phyloP scores from a whole-genome alignment of 2,113 vertebrate species.

The Ceyx melanurus region DNA sequence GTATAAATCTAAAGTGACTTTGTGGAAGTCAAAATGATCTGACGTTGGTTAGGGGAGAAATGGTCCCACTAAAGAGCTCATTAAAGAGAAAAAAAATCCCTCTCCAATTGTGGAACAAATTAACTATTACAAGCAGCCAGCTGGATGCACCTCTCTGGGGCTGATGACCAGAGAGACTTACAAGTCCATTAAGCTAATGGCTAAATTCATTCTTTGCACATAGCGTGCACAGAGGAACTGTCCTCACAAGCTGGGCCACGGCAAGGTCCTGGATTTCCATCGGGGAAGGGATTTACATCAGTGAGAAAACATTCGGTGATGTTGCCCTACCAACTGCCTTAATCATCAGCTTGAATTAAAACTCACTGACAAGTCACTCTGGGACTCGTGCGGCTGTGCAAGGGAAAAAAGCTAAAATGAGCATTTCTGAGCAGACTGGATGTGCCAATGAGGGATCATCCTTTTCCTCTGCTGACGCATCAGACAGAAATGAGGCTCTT shows the following conservation, averaged over 20 bases:
- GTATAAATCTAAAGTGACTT: not conserved
- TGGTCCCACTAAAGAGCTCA: not conserved
- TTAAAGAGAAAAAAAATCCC: conserved; percentile 1
- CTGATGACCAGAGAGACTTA: not conserved
- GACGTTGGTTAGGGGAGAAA: not conserved
- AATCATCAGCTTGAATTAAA: conserved; percentile 31
- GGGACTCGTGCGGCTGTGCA: not conserved
- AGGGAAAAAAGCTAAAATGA: not conserved
- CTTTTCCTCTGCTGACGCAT: not conserved
- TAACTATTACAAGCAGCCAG: not conserved
- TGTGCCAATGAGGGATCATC: not conserved
- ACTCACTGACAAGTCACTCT: conserved; percentile 39
- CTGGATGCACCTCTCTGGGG: conserved; percentile 17
- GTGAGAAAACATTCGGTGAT: conserved; percentile 2
- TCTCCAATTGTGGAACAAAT: conserved; percentile 21
- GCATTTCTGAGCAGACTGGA: not conserved
- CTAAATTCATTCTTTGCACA: not conserved
- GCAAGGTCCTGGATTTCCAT: not conserved
- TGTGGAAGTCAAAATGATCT: not conserved
- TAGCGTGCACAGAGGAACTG: not conserved
- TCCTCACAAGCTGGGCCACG: not conserved
- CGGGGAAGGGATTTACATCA: conserved; percentile 16
- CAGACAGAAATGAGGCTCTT: not conserved
- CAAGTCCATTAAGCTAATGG: conserved; percentile 21
- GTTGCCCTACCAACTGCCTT: not conserved